These are phyloP conservation scores for Willowsia nigromaculata DNA, from an alignment of 2,888 invertebrate species.

Conservation along the genomic window DNA sequence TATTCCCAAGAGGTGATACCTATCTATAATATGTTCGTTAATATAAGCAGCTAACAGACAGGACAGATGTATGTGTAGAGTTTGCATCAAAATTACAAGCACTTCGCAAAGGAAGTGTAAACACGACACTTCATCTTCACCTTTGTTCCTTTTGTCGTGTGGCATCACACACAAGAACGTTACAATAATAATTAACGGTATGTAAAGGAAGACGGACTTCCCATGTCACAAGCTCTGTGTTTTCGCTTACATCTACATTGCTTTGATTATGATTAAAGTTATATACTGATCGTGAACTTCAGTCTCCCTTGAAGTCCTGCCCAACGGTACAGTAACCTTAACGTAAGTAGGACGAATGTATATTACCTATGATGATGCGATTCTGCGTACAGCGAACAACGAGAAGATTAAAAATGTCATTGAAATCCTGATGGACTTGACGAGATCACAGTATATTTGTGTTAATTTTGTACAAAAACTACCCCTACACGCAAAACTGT, in stretches of 20 bases:
- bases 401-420: too few species aligned
- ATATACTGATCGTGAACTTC: slow-evolving; percentile 31
- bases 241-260: not conserved
- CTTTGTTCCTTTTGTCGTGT: not conserved
- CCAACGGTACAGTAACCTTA: not conserved
- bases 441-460: not conserved
- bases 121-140: not conserved
- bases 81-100: not conserved
- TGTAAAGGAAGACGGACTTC: not conserved
- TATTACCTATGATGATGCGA: not conserved
- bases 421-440: slow-evolving; percentile 23
- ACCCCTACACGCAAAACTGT: not conserved
- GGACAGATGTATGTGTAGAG: not conserved
- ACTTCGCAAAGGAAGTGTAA: not conserved
- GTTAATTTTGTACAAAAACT: not conserved
- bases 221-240: not conserved
- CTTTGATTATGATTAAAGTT: not conserved
- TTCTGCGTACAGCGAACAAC: not conserved
- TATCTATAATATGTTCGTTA: too few species aligned
- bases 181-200: not conserved
- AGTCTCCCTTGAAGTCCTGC: not conserved
- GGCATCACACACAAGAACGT: not conserved
- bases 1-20: too few species aligned
- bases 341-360: not conserved
- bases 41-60: not conserved